Percentiles rank a stretch among this genome's conserved stretches.
Evolutionary conservation across 2,888 invertebrate species (phyloP).

Genomic region (Galerucella calmariensis): DNA sequence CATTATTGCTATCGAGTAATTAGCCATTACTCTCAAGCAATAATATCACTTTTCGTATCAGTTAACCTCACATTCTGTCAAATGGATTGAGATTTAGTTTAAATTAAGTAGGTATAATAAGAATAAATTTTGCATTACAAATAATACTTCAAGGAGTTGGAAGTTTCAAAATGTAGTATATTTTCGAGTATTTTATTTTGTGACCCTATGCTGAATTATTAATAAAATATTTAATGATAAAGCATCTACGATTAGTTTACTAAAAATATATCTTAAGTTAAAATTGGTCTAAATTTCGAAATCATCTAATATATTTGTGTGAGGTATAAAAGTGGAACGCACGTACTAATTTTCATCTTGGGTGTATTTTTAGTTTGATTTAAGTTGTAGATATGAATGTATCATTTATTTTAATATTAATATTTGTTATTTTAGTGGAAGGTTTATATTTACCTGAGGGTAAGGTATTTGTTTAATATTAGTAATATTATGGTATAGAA

Average conservation of each 20-base stretch:
- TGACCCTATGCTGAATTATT: no score
- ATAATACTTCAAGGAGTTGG: no score
- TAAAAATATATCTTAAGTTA: slow-evolving; percentile 4
- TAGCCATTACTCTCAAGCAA: no score
- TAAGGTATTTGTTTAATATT: slow-evolving; percentile 13
- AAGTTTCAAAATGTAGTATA: no score
- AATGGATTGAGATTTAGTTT: no score
- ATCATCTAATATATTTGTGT: slow-evolving; percentile 7
- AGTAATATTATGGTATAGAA: not conserved
- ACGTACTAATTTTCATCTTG: not conserved
- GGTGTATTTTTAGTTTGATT: slow-evolving; percentile 24
- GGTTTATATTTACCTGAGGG: slow-evolving; percentile 33
- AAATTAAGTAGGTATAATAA: no score
- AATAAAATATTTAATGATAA: not conserved
- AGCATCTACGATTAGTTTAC: slow-evolving; percentile 7
- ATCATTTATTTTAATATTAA: slow-evolving; percentile 21
- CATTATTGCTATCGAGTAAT: no score
- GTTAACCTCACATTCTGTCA: no score
- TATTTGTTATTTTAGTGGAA: slow-evolving; percentile 7
- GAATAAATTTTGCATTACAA: no score
- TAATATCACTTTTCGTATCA: no score
- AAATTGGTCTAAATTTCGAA: slow-evolving; percentile 20
- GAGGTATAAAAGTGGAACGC: slow-evolving; percentile 7
- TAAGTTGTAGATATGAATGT: slow-evolving; percentile 22
- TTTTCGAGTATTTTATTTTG: no score